These are phyloP conservation scores for Masnerella sp. DNA, from an alignment of 2,888 invertebrate species.

Conservation along the genomic window DNA sequence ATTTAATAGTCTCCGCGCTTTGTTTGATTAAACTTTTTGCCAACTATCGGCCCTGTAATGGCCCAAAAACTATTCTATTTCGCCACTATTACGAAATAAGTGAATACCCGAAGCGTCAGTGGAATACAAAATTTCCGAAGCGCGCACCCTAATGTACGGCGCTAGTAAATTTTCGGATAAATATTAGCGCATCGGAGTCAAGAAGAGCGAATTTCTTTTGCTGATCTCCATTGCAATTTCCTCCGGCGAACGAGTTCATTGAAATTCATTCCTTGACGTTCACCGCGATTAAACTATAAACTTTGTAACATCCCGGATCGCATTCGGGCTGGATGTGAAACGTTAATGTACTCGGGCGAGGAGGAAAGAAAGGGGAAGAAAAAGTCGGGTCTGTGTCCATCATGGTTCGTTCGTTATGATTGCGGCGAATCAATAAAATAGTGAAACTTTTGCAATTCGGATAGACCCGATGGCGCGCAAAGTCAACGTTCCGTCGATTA, in stretches of 20 bases:
- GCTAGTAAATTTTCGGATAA: no score
- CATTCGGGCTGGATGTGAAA: slow-evolving; percentile 34
- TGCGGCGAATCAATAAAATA: slow-evolving; percentile 53
- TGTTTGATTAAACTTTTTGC: slow-evolving; percentile 17
- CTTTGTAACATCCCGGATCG: slow-evolving; percentile 33
- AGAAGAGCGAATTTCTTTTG: slow-evolving; percentile 1
- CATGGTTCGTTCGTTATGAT: slow-evolving; percentile 46
- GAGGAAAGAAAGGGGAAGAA: slow-evolving; percentile 1
- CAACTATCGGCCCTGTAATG: background rate
- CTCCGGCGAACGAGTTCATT: slow-evolving; percentile 27
- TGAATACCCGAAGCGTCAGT: no score
- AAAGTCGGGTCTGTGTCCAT: slow-evolving; percentile 23
- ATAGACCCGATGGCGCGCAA: slow-evolving; percentile 44
- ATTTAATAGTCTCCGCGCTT: slow-evolving; percentile 4
- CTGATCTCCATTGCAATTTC: slow-evolving; percentile 29
- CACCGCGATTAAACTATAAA: slow-evolving; percentile 47
- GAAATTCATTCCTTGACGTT: slow-evolving; percentile 44
- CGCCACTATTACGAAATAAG: no score
- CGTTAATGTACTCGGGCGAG: slow-evolving; percentile 32
- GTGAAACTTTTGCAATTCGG: slow-evolving; percentile 54
- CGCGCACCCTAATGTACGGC: no score
- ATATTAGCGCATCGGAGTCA: slow-evolving; percentile 1
- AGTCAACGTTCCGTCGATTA: slow-evolving; percentile 53
- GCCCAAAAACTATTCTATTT: background rate
- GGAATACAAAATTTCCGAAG: no score